These are phyloP conservation scores for Gallinago stenura DNA, from an alignment of 2,797 vertebrate species.

Conservation along the genomic window DNA sequence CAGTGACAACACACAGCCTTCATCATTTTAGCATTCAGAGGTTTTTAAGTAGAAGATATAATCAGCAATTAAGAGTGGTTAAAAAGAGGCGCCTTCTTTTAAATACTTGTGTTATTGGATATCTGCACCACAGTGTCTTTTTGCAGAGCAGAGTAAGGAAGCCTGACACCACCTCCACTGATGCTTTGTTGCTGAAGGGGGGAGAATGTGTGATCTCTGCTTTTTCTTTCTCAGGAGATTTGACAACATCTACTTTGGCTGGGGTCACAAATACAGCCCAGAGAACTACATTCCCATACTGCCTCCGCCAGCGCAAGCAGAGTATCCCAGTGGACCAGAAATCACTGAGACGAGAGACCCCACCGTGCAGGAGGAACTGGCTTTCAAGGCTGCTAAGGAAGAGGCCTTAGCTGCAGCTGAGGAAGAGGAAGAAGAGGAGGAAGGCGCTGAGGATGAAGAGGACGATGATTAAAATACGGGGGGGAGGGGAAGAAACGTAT, in stretches of 20 bases:
- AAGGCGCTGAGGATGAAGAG: conserved; percentile 80
- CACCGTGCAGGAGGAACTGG: conserved; percentile 86
- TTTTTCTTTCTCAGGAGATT: conserved; percentile 84
- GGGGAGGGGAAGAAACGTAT: no score
- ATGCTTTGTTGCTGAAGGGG: background rate
- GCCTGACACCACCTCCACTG: background rate
- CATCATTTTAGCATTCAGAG: background rate
- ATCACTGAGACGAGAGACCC: conserved; percentile 87
- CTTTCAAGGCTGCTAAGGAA: conserved; percentile 80
- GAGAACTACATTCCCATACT: conserved; percentile 81
- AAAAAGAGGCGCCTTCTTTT: background rate
- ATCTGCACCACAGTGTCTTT: background rate
- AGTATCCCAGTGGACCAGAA: conserved; percentile 85
- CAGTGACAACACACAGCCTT: background rate
- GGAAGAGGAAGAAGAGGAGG: conserved; percentile 81
- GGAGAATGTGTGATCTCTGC: background rate
- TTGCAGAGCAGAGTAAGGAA: background rate
- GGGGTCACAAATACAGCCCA: conserved; percentile 90
- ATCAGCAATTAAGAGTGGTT: background rate
- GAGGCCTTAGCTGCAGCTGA: conserved; percentile 77
- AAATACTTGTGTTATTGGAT: background rate
- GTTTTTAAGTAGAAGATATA: background rate
- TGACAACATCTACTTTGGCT: conserved; percentile 94
- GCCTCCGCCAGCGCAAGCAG: conserved; percentile 78
- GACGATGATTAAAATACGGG: conserved; percentile 72